Percentiles rank a stretch among this genome's conserved stretches.
Evolutionary conservation across 2,888 invertebrate genomes (phyloP).

Genomic region (Pegoplata infirma): DNA sequence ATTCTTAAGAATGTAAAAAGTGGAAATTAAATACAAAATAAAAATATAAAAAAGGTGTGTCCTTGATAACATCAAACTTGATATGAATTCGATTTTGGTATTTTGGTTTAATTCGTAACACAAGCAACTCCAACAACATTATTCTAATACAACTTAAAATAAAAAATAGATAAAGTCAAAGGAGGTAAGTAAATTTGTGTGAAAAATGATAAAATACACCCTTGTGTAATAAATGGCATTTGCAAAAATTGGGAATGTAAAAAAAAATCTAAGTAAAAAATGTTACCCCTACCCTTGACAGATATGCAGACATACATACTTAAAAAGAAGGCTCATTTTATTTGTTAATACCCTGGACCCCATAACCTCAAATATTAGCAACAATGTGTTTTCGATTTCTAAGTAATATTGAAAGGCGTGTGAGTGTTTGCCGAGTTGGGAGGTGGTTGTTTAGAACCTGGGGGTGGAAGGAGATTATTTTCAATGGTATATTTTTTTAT

Average conservation of each 20-base stretch:
- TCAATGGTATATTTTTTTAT: conserved; percentile 18
- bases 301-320: background rate
- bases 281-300: background rate
- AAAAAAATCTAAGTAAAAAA: background rate
- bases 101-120: conserved; percentile 10
- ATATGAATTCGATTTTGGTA: conserved; percentile 11
- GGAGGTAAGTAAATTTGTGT: background rate
- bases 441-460: background rate
- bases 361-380: conserved; percentile 19
- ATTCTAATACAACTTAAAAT: background rate
- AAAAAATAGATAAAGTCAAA: background rate
- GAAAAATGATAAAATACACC: conserved; percentile 66
- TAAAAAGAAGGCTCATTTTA: background rate
- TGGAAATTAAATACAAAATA: conserved; percentile 55
- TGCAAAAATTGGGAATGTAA: conserved; percentile 31
- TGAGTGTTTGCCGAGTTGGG: background rate
- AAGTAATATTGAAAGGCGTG: background rate
- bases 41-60: conserved; percentile 40
- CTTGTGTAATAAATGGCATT: conserved; percentile 64
- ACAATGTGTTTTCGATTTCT: conserved; percentile 40
- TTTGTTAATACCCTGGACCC: conserved; percentile 12
- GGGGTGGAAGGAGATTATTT: conserved; percentile 3
- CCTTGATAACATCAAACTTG: conserved; percentile 18
- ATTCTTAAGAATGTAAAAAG: conserved; percentile 21
- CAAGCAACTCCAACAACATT: conserved; percentile 5